Base-by-base conservation (phyloP, 2,888 invertebrate genomes). In the Darwinula stevensoni region DNA sequence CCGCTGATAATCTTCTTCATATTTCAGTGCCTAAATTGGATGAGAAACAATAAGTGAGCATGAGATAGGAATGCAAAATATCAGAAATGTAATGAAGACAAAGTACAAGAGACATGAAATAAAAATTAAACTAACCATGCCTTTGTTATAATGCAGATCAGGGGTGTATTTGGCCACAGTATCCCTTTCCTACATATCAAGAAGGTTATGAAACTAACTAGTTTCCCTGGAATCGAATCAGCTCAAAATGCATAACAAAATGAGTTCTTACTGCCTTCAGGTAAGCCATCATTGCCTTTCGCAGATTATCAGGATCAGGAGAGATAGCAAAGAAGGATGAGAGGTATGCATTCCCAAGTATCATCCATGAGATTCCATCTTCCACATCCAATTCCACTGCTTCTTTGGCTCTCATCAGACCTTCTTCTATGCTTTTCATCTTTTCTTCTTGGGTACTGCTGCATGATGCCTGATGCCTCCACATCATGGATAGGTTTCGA, bases 71-170 rank as follows among this genome's bases (percentile, higher is more conserved):
- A n/a, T n/a, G n/a, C n/a, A n/a, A n/a, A n/a, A n/a, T n/a, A n/a
- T n/a, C n/a, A n/a, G n/a, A n/a, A n/a, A n/a, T n/a, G n/a, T n/a
- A n/a, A n/a, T n/a, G n/a, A n/a, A n/a, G n/a, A n/a, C n/a, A n/a
- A n/a, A n/a, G n/a, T n/a, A n/a, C n/a, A n/a, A n/a, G n/a, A n/a
- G n/a, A n/a, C n/a, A n/a, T n/a, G n/a, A n/a, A n/a, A n/a, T n/a
- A n/a, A n/a, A n/a, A n/a, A n/a, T n/a, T n/a, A n/a, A n/a, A n/a
- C n/a, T n/a, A n/a, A n/a, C n/a, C 45, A 71, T 62, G 35, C 68
- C 74, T 55, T 70, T 69, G 51, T 80, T 80, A 46, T 68, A 76
- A 52, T 72, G 70, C 29, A 80, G 56, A 52, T 78, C 75, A 1
- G 75, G 66, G 40, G 68, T 69, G 36, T 63, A 65, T 44, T 56